These are phyloP conservation scores for Drosophila ficusphila DNA, from an alignment of 1,140 invertebrate genomes.

Conservation along the genomic window DNA sequence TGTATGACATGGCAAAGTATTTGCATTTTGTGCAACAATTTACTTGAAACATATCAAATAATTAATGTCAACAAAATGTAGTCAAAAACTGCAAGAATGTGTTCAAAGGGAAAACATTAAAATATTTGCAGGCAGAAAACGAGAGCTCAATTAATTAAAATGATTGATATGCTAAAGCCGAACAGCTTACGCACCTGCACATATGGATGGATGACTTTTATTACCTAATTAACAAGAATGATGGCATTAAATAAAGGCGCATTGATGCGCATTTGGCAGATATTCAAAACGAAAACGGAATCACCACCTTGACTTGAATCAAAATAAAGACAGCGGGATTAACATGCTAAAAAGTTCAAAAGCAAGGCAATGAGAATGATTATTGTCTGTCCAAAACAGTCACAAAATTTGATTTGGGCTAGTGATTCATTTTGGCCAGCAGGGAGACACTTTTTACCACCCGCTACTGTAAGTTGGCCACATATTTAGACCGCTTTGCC, in stretches of 20 bases:
- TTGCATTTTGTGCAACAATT: too few relatives aligned
- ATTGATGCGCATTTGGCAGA: conserved; percentile 38
- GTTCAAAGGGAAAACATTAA: background rate
- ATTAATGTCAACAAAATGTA: background rate
- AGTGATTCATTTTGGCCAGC: conserved; percentile 14
- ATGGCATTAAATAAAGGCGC: conserved; percentile 24
- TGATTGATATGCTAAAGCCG: conserved; percentile 14
- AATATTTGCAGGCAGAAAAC: background rate
- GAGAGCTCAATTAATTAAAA: conserved; percentile 31
- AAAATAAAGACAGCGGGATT: conserved; percentile 18
- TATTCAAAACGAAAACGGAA: conserved; percentile 22
- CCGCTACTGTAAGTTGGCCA: conserved; percentile 50
- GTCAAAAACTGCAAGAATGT: background rate
- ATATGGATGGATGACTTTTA: conserved; percentile 34
- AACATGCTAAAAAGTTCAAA: conserved; percentile 18
- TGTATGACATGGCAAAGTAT: too few relatives aligned
- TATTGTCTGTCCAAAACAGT: background rate
- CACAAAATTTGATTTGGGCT: background rate
- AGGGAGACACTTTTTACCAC: conserved; percentile 15
- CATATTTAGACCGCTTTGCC: conserved; percentile 60
- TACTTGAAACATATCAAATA: background rate
- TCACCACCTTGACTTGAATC: conserved; percentile 9
- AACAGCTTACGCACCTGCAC: conserved; percentile 31
- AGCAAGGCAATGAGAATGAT: background rate
- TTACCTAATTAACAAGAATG: conserved; percentile 42